Evolutionary conservation across 2,113 vertebrate species (phyloP), one percentile per base, ranked within the genome.

Genomic region (Burhinus oedicnemus): DNA sequence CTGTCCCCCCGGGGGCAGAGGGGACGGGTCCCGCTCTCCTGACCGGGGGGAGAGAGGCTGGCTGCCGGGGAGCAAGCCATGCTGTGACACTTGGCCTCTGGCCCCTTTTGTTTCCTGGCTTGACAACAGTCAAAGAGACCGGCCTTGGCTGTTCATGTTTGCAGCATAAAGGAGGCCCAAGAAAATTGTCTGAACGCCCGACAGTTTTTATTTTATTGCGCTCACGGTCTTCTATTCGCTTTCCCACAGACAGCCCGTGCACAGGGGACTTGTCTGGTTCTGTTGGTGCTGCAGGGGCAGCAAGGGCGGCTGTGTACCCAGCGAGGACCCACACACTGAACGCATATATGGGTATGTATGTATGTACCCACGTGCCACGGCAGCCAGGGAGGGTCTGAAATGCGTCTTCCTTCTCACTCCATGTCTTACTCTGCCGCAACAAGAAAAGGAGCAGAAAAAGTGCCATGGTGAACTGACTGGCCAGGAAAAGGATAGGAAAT

Each of bases 251-350:
- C 2, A 70, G 29, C 19, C 4, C 45, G 52, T 30, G 32, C 17
- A 5, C 0, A 40, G 1, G 29, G 61, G 7, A 62, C 68, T 58
- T 82, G 17, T 26, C 51, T 70, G 58, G 0, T 44, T 83, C 9
- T 61, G 10, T 3, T 40, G 61, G 27, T 29, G 44, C 66, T 89
- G 62, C 62, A 65, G 38, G 29, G n/a, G 14, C 15, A 54, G 23
- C 12, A 29, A 26, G 32, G 61, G 32, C 2, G 9, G 51, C 51
- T 0, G 2, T 23, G 54, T 0, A 1, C 64, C 12, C 17, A 54
- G 4, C 5, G 13, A 42, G 38, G 26, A 38, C 30, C 30, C 30
- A 1, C 1, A 12, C 12, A 4, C 20, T 3, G 51, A 29, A 42
- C 2, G 0, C 34, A 3, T 23, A 32, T 12, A 8, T 20, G 54